Base-by-base conservation (phyloP, 2,113 vertebrate species). In the Craseonycteris thonglongyai region DNA sequence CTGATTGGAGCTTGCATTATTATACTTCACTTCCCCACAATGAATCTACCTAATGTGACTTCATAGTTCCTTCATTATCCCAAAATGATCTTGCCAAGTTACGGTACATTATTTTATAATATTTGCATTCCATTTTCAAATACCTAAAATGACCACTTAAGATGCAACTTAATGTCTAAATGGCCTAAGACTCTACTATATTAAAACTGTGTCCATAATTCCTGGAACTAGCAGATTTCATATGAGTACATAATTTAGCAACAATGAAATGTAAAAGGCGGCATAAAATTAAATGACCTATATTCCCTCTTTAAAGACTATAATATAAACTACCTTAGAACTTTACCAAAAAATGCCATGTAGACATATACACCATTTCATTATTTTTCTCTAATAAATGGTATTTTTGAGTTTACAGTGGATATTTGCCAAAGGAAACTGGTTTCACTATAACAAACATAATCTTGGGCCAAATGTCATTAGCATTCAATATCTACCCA, bases 361-460 rank as follows among this genome's bases (percentile, higher is more conserved):
- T 86, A 93, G 71, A 94, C 18, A 92, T 92, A 87, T 19, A 95
- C n/a, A 88, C 72, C 0, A 88, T 94, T 92, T 92, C 85, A 38
- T 68, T 94, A 40, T 84, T 95, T 93, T 91, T 78, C 83, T 75
- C 76, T 81, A 91, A 94, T 85, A 97, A 96, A 95, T 91, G 94
- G 10, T 74, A 56, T 74, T 88, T 93, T 94, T 76, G 66, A 90
- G 95, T 94, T 95, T 82, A 93, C 45, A 93, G 66, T 94, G 90
- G 92, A 95, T 33, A 82, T 15, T 74, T 96, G 90, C 94, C 94
- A 97, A 61, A 94, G 51, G 56, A 61, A 95, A 94, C 54, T 51
- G 35, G 76, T 94, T 90, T 97, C 92, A 97, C 90, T 96, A 95
- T 94, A 88, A 93, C 71, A 93, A 96, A 90, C 88, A 91, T 85